These are phyloP conservation scores for Thaumetopoea pityocampa DNA, from an alignment of 1,140 invertebrate genomes.

Conservation along the genomic window DNA sequence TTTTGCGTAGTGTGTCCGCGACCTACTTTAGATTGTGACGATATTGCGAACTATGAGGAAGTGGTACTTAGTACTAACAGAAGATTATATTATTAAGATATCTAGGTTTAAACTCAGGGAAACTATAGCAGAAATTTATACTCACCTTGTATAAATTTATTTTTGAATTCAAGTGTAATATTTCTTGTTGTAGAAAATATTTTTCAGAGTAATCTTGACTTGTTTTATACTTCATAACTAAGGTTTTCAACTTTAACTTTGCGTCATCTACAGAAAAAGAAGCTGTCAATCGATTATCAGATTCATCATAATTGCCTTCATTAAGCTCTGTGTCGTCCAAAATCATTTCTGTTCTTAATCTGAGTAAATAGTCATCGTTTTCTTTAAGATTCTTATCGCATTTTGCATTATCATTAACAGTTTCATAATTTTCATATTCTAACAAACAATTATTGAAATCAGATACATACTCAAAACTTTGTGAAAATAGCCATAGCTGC, in stretches of 20 bases:
- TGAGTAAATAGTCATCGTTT: too few relatives aligned
- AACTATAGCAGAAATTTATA: neutral
- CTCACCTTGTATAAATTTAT: conserved; percentile 24
- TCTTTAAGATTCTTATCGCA: conserved; percentile 18
- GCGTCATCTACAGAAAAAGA: conserved; percentile 27
- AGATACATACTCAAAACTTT: conserved; percentile 11
- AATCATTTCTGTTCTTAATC: conserved; percentile 20
- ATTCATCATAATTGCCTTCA: conserved; percentile 3
- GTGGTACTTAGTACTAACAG: too few relatives aligned
- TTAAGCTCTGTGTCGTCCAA: conserved; percentile 33
- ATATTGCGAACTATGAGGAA: too few relatives aligned
- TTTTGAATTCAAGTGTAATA: conserved; percentile 9
- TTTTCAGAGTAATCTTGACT: neutral
- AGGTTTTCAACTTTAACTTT: conserved; percentile 6
- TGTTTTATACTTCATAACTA: conserved; percentile 5
- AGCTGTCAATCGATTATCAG: conserved; percentile 5
- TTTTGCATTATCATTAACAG: conserved; percentile 17
- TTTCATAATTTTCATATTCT: conserved; percentile 9
- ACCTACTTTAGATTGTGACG: too few relatives aligned
- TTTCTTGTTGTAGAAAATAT: conserved; percentile 5
- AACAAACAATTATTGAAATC: conserved; percentile 22
- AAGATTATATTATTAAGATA: too few relatives aligned
- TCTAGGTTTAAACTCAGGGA: too few relatives aligned
- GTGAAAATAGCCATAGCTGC: conserved; percentile 45
- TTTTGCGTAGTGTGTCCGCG: too few relatives aligned